Evolutionary conservation across 2,797 vertebrate species (phyloP).

Genomic region (Acipenser transmontanus): DNA sequence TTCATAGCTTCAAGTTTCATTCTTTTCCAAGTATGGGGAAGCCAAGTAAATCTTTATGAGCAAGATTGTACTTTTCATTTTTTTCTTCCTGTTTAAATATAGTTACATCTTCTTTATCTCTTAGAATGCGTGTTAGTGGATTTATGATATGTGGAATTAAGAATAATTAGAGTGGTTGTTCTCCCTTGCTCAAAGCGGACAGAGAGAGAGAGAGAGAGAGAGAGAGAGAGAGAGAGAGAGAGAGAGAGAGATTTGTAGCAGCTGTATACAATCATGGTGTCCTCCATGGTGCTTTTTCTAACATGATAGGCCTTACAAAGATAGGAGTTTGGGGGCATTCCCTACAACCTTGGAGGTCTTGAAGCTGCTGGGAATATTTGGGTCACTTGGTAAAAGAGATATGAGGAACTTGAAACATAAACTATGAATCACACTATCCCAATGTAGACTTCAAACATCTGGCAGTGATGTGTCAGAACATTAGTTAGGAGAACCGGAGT

Average conservation of each 20-base stretch:
- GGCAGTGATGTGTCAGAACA: background rate
- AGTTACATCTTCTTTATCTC: too few species aligned
- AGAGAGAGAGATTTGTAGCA: too few species aligned
- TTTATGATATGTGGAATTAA: too few species aligned
- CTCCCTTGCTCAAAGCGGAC: too few species aligned
- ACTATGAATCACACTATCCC: background rate
- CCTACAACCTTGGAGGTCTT: background rate
- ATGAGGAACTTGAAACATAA: background rate
- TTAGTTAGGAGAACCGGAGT: too few species aligned
- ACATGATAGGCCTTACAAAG: too few species aligned
- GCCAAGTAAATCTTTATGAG: background rate
- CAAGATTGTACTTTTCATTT: background rate
- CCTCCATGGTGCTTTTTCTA: too few species aligned
- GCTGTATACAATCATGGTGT: too few species aligned
- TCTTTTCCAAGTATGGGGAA: conserved; percentile 1
- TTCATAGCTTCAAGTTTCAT: conserved; percentile 15
- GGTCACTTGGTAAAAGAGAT: conserved; percentile 1
- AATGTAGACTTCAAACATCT: background rate
- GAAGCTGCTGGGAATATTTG: background rate
- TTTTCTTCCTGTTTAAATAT: background rate
- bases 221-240: too few species aligned
- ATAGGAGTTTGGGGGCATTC: background rate
- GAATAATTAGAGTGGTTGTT: too few species aligned
- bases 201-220: too few species aligned
- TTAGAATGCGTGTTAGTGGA: too few species aligned